A percentile compares a stretch with the other conserved stretches of the same genome.
Conservation (phyloP, 2,888 invertebrate species). For the Pollenia angustigena region DNA sequence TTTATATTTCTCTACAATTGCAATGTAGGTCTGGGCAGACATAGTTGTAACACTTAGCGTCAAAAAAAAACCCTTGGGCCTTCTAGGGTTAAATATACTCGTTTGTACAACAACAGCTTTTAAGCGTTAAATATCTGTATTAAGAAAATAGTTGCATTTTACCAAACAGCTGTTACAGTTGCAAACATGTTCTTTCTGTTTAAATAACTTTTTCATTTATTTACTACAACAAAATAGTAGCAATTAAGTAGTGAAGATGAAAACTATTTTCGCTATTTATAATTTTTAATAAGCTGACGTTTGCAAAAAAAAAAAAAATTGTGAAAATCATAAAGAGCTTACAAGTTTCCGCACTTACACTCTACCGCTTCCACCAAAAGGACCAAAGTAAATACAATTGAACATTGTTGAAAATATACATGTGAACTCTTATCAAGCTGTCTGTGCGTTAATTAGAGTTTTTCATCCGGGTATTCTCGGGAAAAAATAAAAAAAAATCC, state of each 20-base stretch:
- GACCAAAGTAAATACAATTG: not conserved
- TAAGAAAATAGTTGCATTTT: too few species aligned
- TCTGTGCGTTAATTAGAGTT: too few species aligned
- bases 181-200: not conserved
- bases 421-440: too few species aligned
- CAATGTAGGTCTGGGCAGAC: too few species aligned
- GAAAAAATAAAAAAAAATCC: too few species aligned
- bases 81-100: not conserved
- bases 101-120: slow-evolving; percentile 2
- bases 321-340: not conserved
- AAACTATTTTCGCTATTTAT: slow-evolving; percentile 6
- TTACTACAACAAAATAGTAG: not conserved
- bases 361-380: not conserved
- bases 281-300: slow-evolving; percentile 12
- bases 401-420: not conserved
- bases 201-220: not conserved
- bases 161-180: not conserved
- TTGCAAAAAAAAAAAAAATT: not conserved
- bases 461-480: too few species aligned
- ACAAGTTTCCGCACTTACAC: not conserved
- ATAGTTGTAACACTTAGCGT: too few species aligned
- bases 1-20: too few species aligned
- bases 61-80: too few species aligned
- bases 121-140: not conserved
- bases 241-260: not conserved